Conservation (phyloP, 1,140 invertebrate genomes). For the Proctacanthus coquilletti region DNA sequence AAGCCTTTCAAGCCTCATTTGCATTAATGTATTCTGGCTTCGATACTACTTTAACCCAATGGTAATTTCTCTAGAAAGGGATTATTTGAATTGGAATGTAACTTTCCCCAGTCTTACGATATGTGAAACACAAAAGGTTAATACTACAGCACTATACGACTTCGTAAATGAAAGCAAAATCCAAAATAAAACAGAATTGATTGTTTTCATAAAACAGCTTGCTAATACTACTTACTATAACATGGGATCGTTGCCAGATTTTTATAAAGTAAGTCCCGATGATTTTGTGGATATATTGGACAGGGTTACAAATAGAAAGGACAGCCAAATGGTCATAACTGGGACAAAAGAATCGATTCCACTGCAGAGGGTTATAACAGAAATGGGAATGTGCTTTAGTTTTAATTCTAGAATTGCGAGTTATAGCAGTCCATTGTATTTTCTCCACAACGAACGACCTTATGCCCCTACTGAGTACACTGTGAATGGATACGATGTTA, state of each 20-base stretch:
- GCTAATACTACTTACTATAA: constrained; percentile 2
- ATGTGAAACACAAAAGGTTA: constrained; percentile 13
- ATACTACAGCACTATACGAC: constrained; percentile 8
- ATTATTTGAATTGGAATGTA: constrained; percentile 21
- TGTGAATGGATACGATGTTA: constrained; percentile 4
- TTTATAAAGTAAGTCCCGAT: background rate
- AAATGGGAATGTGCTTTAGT: constrained; percentile 3
- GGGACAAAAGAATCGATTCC: background rate
- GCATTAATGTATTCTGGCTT: constrained; percentile 9
- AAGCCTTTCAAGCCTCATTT: too few relatives aligned
- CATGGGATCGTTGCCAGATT: background rate
- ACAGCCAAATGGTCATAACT: background rate
- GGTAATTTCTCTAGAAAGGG: constrained; percentile 23
- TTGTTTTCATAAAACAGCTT: background rate
- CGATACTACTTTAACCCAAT: constrained; percentile 18
- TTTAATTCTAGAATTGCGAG: constrained; percentile 5
- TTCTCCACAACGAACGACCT: background rate
- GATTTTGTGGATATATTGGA: background rate
- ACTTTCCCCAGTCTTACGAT: constrained; percentile 19
- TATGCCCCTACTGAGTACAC: background rate
- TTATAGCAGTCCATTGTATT: background rate
- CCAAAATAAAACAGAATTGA: background rate
- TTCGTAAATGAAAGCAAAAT: constrained; percentile 2
- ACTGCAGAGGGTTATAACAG: background rate
- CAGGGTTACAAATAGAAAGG: background rate